Base-by-base conservation (phyloP, 2,113 vertebrate species). In the Tenebrosternarchus preto region DNA sequence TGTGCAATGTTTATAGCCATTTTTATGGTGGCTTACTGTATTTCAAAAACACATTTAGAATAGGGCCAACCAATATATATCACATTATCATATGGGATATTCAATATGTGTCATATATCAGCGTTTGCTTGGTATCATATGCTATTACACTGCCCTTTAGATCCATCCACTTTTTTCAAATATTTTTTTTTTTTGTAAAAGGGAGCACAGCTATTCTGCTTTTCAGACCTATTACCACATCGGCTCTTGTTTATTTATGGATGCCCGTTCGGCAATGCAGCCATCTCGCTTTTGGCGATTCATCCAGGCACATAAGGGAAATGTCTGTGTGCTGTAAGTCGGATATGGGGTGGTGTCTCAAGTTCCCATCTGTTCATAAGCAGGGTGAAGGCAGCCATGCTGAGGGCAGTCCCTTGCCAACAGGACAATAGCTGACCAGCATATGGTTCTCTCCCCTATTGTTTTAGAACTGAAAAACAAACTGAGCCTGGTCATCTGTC, bases 381-480 rank as follows among this genome's bases (percentile, higher is more conserved):
- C 71, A 16, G 19, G 55, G 73, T 36, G 78, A 80, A 60, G n/a
- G 60, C 66, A 72, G 1, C 33, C 77, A 72, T 20, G 50, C 53
- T 0, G 27, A 36, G 22, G 55, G 50, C 33, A 36, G 22, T 60
- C 59, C 22, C 70, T 25, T 75, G 76, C 69, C 80, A 59, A 53
- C 61, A 67, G 77, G 69, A 77, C 59, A 22, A 67, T 80, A 64
- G 50, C 72, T 70, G 55, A 57, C 12, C 29, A 73, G 66, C 83
- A 86, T 86, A 83, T 84, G 83, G 83, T 77, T 74, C 46, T 60
- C 74, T 70, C 80, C 69, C 50, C 76, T 71, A 63, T 76, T 76
- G 79, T 88, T 76, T 20, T 25, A 43, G 71, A 59, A 83, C 73
- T 72, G 59, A 50, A 73, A n/a, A 80, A 81, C 84, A 69, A 85